Evolutionary conservation across 2,797 vertebrate genomes (phyloP).

Genomic region (Trachops cirrhosus): DNA sequence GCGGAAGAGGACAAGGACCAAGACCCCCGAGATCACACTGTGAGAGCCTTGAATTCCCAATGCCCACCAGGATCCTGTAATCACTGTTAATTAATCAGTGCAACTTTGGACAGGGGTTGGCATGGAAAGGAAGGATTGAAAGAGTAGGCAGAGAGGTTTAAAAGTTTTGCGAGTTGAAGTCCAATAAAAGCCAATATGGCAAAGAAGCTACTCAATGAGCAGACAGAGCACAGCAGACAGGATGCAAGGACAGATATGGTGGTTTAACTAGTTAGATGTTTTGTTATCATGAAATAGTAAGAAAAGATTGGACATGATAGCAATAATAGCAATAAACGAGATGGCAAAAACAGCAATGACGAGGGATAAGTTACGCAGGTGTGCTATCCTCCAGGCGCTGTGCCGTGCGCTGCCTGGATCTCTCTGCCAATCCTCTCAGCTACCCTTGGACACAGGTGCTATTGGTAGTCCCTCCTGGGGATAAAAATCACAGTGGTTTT

Average conservation of each 20-base stretch:
- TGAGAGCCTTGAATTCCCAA: not conserved
- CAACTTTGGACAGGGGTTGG: not conserved
- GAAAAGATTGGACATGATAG: not conserved
- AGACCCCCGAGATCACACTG: not conserved
- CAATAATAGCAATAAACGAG: not conserved
- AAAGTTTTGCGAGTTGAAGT: not conserved
- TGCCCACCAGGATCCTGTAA: not conserved
- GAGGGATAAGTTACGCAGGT: fast-evolving
- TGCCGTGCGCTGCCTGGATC: not conserved
- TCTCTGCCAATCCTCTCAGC: not conserved
- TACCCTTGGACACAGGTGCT: not conserved
- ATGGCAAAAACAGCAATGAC: not conserved
- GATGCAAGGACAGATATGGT: fast-evolving
- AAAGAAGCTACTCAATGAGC: not conserved
- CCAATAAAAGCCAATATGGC: not conserved
- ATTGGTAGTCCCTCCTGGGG: not conserved
- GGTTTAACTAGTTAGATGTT: not conserved
- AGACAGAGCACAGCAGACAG: fast-evolving
- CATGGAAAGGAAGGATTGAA: not conserved
- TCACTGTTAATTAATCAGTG: not conserved
- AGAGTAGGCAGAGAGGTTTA: not conserved
- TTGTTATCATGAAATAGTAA: not conserved
- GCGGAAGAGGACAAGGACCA: not conserved
- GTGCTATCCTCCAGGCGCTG: not conserved
- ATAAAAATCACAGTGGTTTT: not conserved